Base-by-base conservation (phyloP, 1,140 invertebrate genomes). In the Ephestia elutella region DNA sequence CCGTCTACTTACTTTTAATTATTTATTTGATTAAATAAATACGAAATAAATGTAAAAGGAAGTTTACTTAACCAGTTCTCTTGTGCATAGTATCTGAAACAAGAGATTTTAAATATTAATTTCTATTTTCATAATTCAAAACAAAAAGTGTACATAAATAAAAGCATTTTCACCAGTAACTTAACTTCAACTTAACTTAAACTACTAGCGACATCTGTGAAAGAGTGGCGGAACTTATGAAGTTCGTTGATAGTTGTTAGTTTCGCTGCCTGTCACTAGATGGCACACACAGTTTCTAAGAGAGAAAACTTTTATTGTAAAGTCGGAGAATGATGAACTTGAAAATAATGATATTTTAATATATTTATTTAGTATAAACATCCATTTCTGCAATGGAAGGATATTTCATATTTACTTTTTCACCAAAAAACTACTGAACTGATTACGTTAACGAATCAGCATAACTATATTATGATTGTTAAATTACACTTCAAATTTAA, bases 61-160 rank as follows among this genome's bases (percentile, higher is more conserved):
- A 65, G 49, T 63, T 70, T 76, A 78, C 70, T 75, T 71, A 68
- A 86, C 83, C 83, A 86, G 79, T 86, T 86, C 72, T 86, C 83
- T 82, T 83, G 83, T 60, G 82, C 78, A 79, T 83, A 86, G 66
- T 83, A 86, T 86, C 83, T 86, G 83, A 86, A 86, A 86, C 83
- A 86, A 86, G 62, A 76, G 66, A 82, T 65, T 60, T 62, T 30
- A 57, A 54, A 55, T 48, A 80, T 75, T 78, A 81, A 80, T 76
- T 7, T 66, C 32, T 53, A 7, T 18, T 49, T 55, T 62, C 61
- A 59, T 55, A 57, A 62, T 56, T 48, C 25, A 44, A 15, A 21
- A 58, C 28, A 32, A 49, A 56, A 50, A 55, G 49, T 59, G n/a
- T n/a, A n/a, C n/a, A 57, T 11, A 57, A 51, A 13, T 9, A 48